Evolutionary conservation across 2,113 vertebrate genomes (phyloP), one percentile per base, ranked within the genome.

Genomic region (Heteronetta atricapilla): DNA sequence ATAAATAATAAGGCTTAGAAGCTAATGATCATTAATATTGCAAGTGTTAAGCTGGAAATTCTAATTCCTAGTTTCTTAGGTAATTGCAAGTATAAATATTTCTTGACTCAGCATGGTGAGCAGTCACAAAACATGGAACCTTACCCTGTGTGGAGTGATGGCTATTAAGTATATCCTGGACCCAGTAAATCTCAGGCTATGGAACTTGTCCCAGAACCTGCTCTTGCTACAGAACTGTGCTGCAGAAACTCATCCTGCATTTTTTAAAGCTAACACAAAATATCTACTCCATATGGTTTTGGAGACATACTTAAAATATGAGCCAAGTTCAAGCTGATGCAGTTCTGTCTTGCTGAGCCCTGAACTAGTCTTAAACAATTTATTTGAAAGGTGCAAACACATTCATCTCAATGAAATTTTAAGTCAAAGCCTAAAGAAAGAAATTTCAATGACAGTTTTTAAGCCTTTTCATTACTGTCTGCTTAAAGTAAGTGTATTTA

Each of bases 191-290:
- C 70, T 86, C 62, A 84, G 34, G n/a, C 56, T 76, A 52, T 77
- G 59, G 74, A 89, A 73, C 92, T 87, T 87, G 19, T 93, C 67
- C 58, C 86, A 92, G 83, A 96, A 84, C 94, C 69, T 92, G 29
- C 28, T 94, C 86, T 78, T 88, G 76, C 60, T 68, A 20, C 42
- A 50, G 12, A 84, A 84, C 53, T 85, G 44, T 82, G 58, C 80
- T 92, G 70, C 70, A 92, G 83, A 90, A 95, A 1, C 4, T 67
- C 46, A 38, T 87, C 68, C 63, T 94, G 40, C 58, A 44, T 87
- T 93, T 91, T 94, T 89, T 34, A 66, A 95, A 93, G 40, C 81
- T 86, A 91, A 74, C 70, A 92, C 13, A 86, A 87, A 85, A 88
- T 85, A 85, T 58, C 40, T 10, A 46, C 46, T 93, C 84, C 88